Conservation (phyloP, 1,140 invertebrate species). For the Pseudomyrmex flavicornis region DNA sequence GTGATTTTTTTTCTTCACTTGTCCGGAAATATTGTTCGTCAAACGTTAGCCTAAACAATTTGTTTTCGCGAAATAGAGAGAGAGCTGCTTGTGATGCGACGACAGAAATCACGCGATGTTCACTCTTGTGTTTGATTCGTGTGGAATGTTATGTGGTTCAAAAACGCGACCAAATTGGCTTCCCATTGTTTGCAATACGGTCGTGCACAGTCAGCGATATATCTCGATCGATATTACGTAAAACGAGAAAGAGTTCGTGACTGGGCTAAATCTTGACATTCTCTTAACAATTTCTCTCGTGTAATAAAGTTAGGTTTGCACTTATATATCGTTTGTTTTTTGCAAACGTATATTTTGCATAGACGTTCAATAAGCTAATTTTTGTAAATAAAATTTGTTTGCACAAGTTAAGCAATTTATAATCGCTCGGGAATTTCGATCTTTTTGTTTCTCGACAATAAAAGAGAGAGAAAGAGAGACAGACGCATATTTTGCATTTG, state of each 20-base stretch:
- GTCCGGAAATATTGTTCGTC: too few relatives aligned
- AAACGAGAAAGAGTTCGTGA: slow-evolving; percentile 61
- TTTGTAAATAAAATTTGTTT: too few relatives aligned
- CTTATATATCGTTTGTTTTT: neutral
- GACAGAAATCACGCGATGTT: slow-evolving; percentile 16
- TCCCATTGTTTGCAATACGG: slow-evolving; percentile 32
- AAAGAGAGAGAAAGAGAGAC: too few relatives aligned
- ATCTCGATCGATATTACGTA: slow-evolving; percentile 2
- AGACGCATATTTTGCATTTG: neutral
- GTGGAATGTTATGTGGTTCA: slow-evolving; percentile 20
- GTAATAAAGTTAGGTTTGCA: neutral
- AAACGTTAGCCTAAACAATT: neutral
- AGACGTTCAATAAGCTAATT: neutral
- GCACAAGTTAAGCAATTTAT: too few relatives aligned
- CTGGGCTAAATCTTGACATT: slow-evolving; percentile 40
- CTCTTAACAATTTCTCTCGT: slow-evolving; percentile 19
- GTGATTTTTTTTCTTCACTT: neutral
- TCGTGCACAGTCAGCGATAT: neutral
- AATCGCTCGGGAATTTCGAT: too few relatives aligned
- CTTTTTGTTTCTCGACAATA: too few relatives aligned
- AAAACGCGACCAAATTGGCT: slow-evolving; percentile 25
- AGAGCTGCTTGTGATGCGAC: neutral
- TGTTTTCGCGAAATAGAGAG: neutral
- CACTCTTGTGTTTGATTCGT: slow-evolving; percentile 24
- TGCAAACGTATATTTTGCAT: neutral